Conservation (phyloP, 2,888 invertebrate species). For the Amphipyra tragopoginis region DNA sequence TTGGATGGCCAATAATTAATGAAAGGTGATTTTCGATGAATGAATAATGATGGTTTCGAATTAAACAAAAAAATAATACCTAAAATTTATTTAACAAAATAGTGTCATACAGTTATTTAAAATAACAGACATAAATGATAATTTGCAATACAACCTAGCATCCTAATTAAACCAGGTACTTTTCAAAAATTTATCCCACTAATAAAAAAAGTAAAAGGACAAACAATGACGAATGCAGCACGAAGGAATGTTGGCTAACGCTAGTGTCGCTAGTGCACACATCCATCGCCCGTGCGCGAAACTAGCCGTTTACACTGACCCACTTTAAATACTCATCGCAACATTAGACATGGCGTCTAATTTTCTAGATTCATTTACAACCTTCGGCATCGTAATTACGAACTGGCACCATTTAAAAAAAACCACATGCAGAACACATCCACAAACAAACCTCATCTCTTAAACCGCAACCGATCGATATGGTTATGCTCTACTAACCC, state of each 20-base stretch:
- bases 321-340: slow-evolving; percentile 55
- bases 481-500: slow-evolving; percentile 57
- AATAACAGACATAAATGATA: slow-evolving; percentile 90
- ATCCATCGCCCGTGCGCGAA: slow-evolving; percentile 39
- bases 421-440: slow-evolving; percentile 43
- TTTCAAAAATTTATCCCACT: slow-evolving; percentile 87
- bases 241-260: slow-evolving; percentile 88
- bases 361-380: slow-evolving; percentile 59
- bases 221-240: slow-evolving; percentile 86
- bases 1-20: no score
- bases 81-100: slow-evolving; percentile 90
- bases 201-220: slow-evolving; percentile 77
- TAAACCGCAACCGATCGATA: slow-evolving; percentile 41
- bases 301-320: slow-evolving; percentile 65
- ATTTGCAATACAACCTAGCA: slow-evolving; percentile 89
- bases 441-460: slow-evolving; percentile 42
- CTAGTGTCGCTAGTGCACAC: slow-evolving; percentile 63
- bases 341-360: slow-evolving; percentile 54
- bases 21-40: no score
- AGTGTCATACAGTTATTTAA: slow-evolving; percentile 89
- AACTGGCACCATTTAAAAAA: slow-evolving; percentile 51
- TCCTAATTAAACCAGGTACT: slow-evolving; percentile 90
- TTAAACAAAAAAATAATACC: slow-evolving; percentile 80
- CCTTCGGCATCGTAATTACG: slow-evolving; percentile 47
- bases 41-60: slow-evolving; percentile 50